These are phyloP conservation scores for Bombus balteatus DNA, from an alignment of 1,140 invertebrate genomes.

Conservation along the genomic window DNA sequence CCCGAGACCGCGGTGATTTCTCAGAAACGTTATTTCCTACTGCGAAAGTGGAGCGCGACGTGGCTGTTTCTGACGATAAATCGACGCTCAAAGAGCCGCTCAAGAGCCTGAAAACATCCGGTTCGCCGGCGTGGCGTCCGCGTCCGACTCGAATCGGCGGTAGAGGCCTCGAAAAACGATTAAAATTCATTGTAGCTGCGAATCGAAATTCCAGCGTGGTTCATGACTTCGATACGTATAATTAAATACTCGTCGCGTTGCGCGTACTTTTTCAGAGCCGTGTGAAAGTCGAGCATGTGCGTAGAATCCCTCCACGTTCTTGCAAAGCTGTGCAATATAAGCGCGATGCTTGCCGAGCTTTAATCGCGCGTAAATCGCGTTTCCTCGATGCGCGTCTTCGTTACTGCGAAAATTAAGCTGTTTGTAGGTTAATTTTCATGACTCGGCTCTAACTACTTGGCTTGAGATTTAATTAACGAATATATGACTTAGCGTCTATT, in stretches of 20 bases:
- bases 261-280: not conserved
- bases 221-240: conserved; percentile 43
- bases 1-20: conserved; percentile 22
- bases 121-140: not conserved
- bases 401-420: not conserved
- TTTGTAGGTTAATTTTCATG: not conserved
- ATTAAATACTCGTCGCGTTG: conserved; percentile 56
- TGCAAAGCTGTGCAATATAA: no score
- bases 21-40: conserved; percentile 13
- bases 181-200: not conserved
- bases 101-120: not conserved
- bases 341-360: not conserved
- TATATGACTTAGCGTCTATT: not conserved
- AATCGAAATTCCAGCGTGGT: conserved; percentile 43
- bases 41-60: not conserved
- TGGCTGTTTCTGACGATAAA: not conserved
- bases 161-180: not conserved
- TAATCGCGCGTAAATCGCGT: not conserved
- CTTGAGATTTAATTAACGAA: not conserved
- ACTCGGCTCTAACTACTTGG: not conserved
- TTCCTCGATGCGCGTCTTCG: not conserved
- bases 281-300: not conserved
- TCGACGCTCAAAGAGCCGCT: conserved; percentile 1
- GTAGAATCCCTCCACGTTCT: conserved; percentile 39
- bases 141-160: not conserved